Conservation (phyloP, 2,113 vertebrate species). For the Drymodes brunneopygia region DNA sequence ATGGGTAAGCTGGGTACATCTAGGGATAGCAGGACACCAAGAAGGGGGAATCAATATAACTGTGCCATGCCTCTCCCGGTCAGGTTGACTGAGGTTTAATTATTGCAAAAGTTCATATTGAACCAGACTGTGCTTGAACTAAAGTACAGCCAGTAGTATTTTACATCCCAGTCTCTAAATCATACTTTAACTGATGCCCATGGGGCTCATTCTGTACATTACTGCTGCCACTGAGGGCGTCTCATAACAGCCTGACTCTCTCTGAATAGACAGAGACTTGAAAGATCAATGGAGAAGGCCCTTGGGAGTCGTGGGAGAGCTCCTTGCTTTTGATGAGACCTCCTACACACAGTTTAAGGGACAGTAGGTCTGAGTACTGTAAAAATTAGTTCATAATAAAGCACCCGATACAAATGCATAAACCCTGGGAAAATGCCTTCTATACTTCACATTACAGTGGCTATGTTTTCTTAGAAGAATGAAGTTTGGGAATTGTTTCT, state of each 20-base stretch:
- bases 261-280: background rate
- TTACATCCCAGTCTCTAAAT: background rate
- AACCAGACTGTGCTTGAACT: background rate
- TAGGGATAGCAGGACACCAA: background rate
- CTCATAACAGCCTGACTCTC: background rate
- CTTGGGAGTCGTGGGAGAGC: background rate
- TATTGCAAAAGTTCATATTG: background rate
- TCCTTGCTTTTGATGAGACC: background rate
- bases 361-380: background rate
- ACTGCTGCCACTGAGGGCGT: background rate
- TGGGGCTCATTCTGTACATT: background rate
- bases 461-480: background rate
- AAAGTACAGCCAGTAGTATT: background rate
- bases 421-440: background rate
- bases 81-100: background rate
- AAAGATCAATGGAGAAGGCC: background rate
- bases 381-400: background rate
- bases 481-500: background rate
- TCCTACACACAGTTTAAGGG: background rate
- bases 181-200: background rate
- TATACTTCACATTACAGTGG: background rate
- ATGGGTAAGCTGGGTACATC: background rate
- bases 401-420: background rate
- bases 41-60: accelerated
- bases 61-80: background rate